Conservation (phyloP, 2,113 vertebrate species). For the Anseranas semipalmata region DNA sequence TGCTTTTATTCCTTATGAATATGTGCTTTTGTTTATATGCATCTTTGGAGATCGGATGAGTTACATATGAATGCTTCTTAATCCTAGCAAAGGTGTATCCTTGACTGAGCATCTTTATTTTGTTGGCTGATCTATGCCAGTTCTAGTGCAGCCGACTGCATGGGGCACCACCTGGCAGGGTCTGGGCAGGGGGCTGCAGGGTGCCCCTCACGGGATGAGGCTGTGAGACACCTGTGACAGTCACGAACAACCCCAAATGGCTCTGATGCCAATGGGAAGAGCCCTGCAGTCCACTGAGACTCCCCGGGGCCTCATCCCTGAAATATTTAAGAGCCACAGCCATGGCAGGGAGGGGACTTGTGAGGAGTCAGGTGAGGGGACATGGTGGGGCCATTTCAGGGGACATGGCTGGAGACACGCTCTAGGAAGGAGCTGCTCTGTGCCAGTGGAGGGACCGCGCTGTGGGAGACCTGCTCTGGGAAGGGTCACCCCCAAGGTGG, state of each 20-base stretch:
- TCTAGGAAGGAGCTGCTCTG: not conserved
- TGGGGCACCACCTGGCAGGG: not conserved
- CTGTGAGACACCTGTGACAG: not conserved
- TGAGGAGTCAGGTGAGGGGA: not conserved
- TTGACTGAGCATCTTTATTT: not conserved
- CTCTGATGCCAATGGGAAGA: not conserved
- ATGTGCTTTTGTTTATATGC: not conserved
- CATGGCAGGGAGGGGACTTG: not conserved
- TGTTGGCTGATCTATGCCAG: not conserved
- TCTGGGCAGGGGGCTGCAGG: not conserved
- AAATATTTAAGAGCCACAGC: not conserved
- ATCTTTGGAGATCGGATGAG: not conserved
- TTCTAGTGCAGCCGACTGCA: not conserved
- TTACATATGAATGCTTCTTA: not conserved
- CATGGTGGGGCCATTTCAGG: not conserved
- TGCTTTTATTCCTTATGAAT: not conserved
- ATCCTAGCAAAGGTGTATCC: not conserved
- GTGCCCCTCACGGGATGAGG: fast-evolving
- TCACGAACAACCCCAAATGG: fast-evolving
- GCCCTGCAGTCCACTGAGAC: not conserved
- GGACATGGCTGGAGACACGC: not conserved
- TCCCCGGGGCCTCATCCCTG: fast-evolving
- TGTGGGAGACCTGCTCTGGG: fast-evolving
- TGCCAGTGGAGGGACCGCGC: fast-evolving
- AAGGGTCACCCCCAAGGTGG: not conserved